A percentile compares a stretch with the other conserved stretches of the same genome.
phyloP scores from a whole-genome alignment of 2,113 vertebrate species.

The Phrynosoma blainvillii region DNA sequence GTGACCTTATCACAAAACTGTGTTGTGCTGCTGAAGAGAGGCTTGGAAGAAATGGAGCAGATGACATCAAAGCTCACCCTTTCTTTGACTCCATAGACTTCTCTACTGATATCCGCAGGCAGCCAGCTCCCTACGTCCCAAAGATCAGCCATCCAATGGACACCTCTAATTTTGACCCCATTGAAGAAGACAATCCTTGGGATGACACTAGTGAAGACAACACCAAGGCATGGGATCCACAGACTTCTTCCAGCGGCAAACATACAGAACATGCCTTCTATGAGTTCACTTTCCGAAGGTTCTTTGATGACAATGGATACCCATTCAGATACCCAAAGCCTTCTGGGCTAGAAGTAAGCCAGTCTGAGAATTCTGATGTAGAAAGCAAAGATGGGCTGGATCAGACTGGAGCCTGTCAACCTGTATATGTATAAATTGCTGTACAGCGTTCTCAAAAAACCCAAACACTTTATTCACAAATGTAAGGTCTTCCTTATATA shows the following conservation, averaged over 20 bases:
- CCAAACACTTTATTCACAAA: slow-evolving; percentile 49
- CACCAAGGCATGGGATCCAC: slow-evolving; percentile 85
- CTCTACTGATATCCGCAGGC: slow-evolving; percentile 91
- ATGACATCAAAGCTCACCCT: slow-evolving; percentile 93
- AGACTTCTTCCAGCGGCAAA: slow-evolving; percentile 85
- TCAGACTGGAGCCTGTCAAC: slow-evolving; percentile 89
- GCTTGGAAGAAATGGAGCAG: slow-evolving; percentile 89
- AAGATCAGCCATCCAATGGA: slow-evolving; percentile 98
- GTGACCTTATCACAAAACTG: slow-evolving; percentile 92
- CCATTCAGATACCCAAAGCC: slow-evolving; percentile 96
- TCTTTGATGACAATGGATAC: slow-evolving; percentile 97
- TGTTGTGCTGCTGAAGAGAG: slow-evolving; percentile 93
- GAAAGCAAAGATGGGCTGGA: slow-evolving; percentile 68
- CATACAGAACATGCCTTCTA: slow-evolving; percentile 98
- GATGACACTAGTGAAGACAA: slow-evolving; percentile 86
- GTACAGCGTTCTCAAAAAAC: slow-evolving; percentile 56
- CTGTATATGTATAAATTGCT: slow-evolving; percentile 90
- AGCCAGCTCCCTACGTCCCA: slow-evolving; percentile 93
- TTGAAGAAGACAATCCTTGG: slow-evolving; percentile 94
- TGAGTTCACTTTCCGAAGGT: slow-evolving; percentile 97
- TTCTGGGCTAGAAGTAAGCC: slow-evolving; percentile 69
- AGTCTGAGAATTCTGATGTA: slow-evolving; percentile 60
- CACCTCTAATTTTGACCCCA: slow-evolving; percentile 98
- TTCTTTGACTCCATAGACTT: slow-evolving; percentile 93
- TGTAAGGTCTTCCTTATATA: slow-evolving; percentile 57